Percentiles rank a stretch among this genome's conserved stretches.
phyloP scores from a whole-genome alignment of 2,888 invertebrate species.

The Scaeva pyrastri region DNA sequence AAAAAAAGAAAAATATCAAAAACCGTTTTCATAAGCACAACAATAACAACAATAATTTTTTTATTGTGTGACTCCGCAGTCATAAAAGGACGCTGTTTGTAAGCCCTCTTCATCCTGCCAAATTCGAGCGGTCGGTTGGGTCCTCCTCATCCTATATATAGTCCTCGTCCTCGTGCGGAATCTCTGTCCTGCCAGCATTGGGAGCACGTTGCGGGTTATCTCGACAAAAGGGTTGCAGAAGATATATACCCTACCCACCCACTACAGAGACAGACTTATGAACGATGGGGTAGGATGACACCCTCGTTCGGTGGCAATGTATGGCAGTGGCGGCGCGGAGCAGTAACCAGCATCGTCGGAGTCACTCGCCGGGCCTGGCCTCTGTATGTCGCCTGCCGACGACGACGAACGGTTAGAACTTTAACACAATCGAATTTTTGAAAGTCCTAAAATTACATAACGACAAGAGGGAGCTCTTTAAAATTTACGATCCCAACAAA shows the following conservation, averaged over 20 bases:
- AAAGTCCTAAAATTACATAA: constrained; percentile 71
- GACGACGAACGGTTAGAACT: constrained; percentile 39
- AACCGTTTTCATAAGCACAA: constrained; percentile 74
- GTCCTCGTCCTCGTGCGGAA: constrained; percentile 17
- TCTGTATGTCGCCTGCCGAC: neutral
- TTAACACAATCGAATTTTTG: constrained; percentile 67
- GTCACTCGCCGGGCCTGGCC: too few relatives aligned
- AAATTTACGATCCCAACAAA: constrained; percentile 64
- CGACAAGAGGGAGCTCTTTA: constrained; percentile 44
- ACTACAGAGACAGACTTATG: too few relatives aligned
- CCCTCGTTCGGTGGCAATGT: constrained; percentile 19
- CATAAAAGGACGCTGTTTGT: constrained; percentile 58
- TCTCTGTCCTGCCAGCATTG: constrained; percentile 25
- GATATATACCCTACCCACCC: neutral
- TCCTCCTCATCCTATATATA: too few relatives aligned
- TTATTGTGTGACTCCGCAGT: constrained; percentile 62
- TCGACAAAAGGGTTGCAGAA: constrained; percentile 27
- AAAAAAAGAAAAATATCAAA: constrained; percentile 59
- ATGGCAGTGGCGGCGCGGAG: neutral
- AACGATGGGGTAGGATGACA: constrained; percentile 28
- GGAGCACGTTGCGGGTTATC: constrained; percentile 43
- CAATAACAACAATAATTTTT: constrained; percentile 61
- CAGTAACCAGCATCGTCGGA: too few relatives aligned
- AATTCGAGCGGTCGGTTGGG: neutral
- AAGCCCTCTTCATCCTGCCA: constrained; percentile 56